Percentiles rank a stretch among this genome's conserved stretches.
phyloP scores from a whole-genome alignment of 2,888 invertebrate species.

The Allygus modestus region DNA sequence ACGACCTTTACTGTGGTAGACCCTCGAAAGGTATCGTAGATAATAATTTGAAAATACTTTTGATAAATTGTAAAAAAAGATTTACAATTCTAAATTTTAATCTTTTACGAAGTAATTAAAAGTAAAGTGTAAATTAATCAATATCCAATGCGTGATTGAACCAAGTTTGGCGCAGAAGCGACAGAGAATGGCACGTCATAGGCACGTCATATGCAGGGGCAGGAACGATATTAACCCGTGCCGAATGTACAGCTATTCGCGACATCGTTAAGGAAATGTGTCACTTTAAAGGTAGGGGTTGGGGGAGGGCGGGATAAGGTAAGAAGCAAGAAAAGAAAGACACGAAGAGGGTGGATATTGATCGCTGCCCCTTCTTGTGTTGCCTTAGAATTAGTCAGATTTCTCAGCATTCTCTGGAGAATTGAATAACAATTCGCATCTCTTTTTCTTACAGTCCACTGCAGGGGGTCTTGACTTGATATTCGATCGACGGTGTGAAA shows the following conservation, averaged over 20 bases:
- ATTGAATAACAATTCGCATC: neutral
- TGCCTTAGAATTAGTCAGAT: conserved; percentile 47
- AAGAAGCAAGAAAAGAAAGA: conserved; percentile 49
- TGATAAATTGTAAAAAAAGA: too few relatives aligned
- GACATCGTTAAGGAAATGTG: conserved; percentile 20
- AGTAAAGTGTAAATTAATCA: too few relatives aligned
- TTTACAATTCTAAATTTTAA: too few relatives aligned
- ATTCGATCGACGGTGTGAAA: neutral
- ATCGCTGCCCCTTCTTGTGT: conserved; percentile 43
- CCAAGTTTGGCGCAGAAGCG: too few relatives aligned
- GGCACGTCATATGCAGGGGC: too few relatives aligned
- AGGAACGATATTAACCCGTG: neutral
- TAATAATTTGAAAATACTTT: too few relatives aligned
- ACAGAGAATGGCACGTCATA: too few relatives aligned
- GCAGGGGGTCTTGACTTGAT: neutral
- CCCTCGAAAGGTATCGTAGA: too few relatives aligned
- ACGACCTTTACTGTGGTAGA: too few relatives aligned
- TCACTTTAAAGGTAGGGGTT: conserved; percentile 11
- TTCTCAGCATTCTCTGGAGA: neutral
- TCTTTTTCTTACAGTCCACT: neutral
- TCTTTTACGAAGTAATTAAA: too few relatives aligned
- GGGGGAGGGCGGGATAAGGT: conserved; percentile 10
- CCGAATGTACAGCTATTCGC: conserved; percentile 10
- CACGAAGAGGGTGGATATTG: conserved; percentile 46
- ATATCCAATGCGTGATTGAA: too few relatives aligned